Evolutionary conservation across 2,888 invertebrate species (phyloP).

Genomic region (Antitype chi): DNA sequence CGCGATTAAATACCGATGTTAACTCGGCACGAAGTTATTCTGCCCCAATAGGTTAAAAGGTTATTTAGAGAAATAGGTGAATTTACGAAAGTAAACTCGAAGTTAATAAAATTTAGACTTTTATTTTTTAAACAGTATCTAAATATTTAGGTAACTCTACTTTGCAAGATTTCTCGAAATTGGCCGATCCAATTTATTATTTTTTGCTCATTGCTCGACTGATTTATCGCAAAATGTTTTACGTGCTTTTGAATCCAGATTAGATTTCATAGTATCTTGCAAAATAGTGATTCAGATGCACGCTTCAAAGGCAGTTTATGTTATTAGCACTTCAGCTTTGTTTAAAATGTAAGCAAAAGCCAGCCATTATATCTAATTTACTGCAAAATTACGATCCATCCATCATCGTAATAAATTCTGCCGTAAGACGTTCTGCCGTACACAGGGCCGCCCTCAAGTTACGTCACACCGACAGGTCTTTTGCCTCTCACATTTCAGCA

Average conservation of each 20-base stretch:
- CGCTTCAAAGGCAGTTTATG: slow-evolving; percentile 1
- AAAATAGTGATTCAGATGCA: slow-evolving; percentile 9
- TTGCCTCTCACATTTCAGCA: not conserved
- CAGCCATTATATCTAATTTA: slow-evolving; percentile 3
- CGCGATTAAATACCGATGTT: slow-evolving; percentile 16
- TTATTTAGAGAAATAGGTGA: slow-evolving; percentile 32
- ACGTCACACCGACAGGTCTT: not conserved
- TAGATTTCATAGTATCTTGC: not conserved
- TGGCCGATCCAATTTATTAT: slow-evolving; percentile 3
- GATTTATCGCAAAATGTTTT: slow-evolving; percentile 11
- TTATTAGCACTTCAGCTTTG: not conserved
- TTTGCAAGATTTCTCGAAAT: slow-evolving; percentile 1
- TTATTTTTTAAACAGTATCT: slow-evolving; percentile 17
- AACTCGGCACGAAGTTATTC: slow-evolving; percentile 3
- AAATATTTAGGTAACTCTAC: slow-evolving; percentile 24
- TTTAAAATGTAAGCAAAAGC: not conserved
- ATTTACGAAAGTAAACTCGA: slow-evolving; percentile 10
- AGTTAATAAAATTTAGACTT: slow-evolving; percentile 3
- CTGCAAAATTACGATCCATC: not conserved
- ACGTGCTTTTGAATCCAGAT: slow-evolving; percentile 4
- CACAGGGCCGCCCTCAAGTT: no score
- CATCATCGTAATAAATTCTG: not conserved
- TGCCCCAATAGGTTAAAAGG: not conserved
- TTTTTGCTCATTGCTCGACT: not conserved
- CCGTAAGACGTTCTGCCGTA: no score